Evolutionary conservation across 1,140 invertebrate species (phyloP).

Genomic region (Plutomurus gul): DNA sequence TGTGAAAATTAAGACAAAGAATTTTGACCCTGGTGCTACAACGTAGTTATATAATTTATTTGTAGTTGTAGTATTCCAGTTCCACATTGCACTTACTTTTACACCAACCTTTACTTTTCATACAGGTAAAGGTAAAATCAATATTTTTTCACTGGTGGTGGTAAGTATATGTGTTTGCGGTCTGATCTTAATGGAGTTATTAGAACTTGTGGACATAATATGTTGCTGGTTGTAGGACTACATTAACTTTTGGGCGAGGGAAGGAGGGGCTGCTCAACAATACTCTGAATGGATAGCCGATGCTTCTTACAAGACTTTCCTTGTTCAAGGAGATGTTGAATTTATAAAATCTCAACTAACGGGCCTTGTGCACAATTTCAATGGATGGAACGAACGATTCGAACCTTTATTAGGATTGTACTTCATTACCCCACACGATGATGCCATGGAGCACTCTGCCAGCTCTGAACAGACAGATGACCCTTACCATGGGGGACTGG

Average conservation of each 20-base stretch:
- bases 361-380: conserved; percentile 42
- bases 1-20: too few relatives aligned
- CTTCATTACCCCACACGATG: conserved; percentile 45
- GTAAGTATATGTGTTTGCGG: neutral
- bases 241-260: conserved; percentile 51
- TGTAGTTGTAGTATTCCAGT: too few relatives aligned
- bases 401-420: conserved; percentile 37
- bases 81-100: too few relatives aligned
- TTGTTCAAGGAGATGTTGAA: conserved; percentile 39
- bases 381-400: conserved; percentile 39
- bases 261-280: conserved; percentile 37
- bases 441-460: conserved; percentile 47
- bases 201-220: too few relatives aligned
- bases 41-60: too few relatives aligned
- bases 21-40: too few relatives aligned
- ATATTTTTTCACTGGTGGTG: too few relatives aligned
- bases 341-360: conserved; percentile 45
- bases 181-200: too few relatives aligned
- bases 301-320: conserved; percentile 35
- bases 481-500: conserved; percentile 45
- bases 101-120: too few relatives aligned
- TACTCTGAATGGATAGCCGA: conserved; percentile 53
- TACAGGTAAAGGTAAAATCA: too few relatives aligned
- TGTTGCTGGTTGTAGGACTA: conserved; percentile 49
- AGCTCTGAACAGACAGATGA: conserved; percentile 46